phyloP scores from a whole-genome alignment of 2,888 invertebrate genomes.

The Tyria jacobaeae region DNA sequence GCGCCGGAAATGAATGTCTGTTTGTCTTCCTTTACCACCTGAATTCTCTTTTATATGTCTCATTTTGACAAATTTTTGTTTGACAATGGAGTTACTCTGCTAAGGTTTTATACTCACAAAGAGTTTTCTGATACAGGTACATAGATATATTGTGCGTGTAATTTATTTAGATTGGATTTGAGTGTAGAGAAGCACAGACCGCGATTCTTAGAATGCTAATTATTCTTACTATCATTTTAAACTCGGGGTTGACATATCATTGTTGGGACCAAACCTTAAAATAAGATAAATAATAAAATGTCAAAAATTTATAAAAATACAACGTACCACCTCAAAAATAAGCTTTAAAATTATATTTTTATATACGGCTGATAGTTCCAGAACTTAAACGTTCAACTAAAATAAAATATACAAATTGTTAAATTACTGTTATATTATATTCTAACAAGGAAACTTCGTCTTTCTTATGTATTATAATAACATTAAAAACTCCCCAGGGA shows the following conservation, averaged over 20 bases:
- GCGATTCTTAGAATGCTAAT: no score
- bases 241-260: no score
- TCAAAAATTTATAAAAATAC: no score
- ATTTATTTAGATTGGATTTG: not conserved
- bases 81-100: constrained; percentile 15
- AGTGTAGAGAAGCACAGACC: not conserved
- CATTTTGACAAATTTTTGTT: constrained; percentile 31
- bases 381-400: no score
- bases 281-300: no score
- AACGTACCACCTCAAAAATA: no score
- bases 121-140: constrained; percentile 6
- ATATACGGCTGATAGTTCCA: no score
- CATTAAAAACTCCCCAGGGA: not conserved
- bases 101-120: constrained; percentile 16
- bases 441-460: not conserved
- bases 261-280: no score
- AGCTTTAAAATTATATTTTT: no score
- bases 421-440: not conserved
- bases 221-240: no score
- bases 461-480: not conserved
- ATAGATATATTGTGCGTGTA: constrained; percentile 7
- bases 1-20: constrained; percentile 72
- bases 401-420: no score
- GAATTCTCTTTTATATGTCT: constrained; percentile 49
- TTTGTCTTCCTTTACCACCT: constrained; percentile 67